These are phyloP conservation scores for Sorex araneus DNA, from an alignment of 2,113 vertebrate genomes.

Conservation along the genomic window DNA sequence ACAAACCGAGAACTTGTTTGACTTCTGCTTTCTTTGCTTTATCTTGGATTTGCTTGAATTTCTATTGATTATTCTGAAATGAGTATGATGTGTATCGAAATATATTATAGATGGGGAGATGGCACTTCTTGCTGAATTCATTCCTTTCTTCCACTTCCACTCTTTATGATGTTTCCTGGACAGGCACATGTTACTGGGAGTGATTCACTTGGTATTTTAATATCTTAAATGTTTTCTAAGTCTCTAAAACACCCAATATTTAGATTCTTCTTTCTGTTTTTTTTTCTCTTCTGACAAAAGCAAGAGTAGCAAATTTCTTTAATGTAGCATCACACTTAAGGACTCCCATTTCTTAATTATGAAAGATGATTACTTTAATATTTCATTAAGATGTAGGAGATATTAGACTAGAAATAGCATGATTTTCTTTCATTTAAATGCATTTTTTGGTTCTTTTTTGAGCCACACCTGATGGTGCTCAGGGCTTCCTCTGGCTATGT, in stretches of 20 bases:
- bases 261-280: background rate
- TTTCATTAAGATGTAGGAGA: no score
- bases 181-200: background rate
- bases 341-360: background rate
- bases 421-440: no score
- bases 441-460: no score
- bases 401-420: no score
- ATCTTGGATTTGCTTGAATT: background rate
- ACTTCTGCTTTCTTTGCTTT: background rate
- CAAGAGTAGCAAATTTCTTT: constrained; percentile 57
- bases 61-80: constrained; percentile 29
- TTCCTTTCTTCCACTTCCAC: background rate
- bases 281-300: constrained; percentile 17
- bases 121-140: background rate
- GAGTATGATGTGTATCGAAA: background rate
- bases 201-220: background rate
- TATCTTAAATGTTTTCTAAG: constrained; percentile 32
- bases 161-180: constrained; percentile 21
- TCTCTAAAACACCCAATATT: background rate
- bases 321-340: constrained; percentile 14
- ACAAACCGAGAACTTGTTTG: background rate
- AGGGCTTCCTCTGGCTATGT: no score
- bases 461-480: no score
- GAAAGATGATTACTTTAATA: no score
- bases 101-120: background rate